Conservation (phyloP, 2,797 vertebrate species). For the Adelosebastes latens region DNA sequence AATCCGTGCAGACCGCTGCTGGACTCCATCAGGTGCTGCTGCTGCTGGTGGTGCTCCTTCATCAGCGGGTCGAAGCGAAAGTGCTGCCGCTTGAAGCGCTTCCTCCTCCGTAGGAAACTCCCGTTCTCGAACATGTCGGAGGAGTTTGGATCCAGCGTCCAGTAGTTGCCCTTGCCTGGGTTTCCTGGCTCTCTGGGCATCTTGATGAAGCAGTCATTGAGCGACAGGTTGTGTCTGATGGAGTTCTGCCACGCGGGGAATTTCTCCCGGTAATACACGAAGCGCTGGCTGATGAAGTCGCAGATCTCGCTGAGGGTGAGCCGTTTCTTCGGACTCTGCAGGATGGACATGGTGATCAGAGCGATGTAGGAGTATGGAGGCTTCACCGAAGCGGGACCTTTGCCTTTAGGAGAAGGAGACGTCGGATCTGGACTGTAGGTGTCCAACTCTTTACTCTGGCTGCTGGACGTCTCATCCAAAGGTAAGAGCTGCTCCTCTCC, state of each 20-base stretch:
- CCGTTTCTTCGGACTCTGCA: constrained; percentile 89
- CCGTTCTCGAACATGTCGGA: constrained; percentile 93
- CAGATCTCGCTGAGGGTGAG: constrained; percentile 92
- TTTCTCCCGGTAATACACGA: constrained; percentile 88
- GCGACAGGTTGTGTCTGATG: constrained; percentile 87
- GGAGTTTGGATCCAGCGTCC: constrained; percentile 91
- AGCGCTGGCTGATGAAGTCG: constrained; percentile 91
- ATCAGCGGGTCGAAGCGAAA: constrained; percentile 74
- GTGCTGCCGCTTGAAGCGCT: constrained; percentile 89
- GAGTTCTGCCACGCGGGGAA: constrained; percentile 92
- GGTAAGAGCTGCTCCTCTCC: constrained; percentile 71
- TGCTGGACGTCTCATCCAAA: constrained; percentile 50
- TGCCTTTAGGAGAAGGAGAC: constrained; percentile 59
- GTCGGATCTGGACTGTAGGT: constrained; percentile 28
- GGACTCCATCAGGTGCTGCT: constrained; percentile 74
- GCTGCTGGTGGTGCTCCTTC: constrained; percentile 35
- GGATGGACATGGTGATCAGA: constrained; percentile 92
- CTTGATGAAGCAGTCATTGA: constrained; percentile 88
- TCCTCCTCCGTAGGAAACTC: constrained; percentile 90
- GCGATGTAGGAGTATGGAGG: constrained; percentile 93
- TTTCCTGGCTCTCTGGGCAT: constrained; percentile 90
- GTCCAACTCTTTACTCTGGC: constrained; percentile 50
- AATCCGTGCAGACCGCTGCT: constrained; percentile 70
- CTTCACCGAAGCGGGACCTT: constrained; percentile 81
- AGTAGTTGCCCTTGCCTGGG: constrained; percentile 91